Evolutionary conservation across 2,113 vertebrate genomes (phyloP), one percentile per base, ranked within the genome.

Genomic region (Varanus komodoensis): DNA sequence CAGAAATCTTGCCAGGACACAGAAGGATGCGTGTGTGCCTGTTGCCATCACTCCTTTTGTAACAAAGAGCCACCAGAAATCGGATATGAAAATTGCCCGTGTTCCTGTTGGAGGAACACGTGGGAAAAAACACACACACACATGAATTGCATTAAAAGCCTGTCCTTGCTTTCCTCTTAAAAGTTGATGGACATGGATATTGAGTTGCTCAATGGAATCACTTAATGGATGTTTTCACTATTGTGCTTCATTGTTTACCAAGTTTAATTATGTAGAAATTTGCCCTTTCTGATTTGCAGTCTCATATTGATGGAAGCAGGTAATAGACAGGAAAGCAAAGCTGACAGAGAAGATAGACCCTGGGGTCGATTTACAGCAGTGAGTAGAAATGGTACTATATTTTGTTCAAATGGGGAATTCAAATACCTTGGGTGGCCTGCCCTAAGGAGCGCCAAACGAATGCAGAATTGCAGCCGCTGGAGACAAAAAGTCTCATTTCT

Each of bases 231-330:
- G 83, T 89, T 83, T 0, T 0, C 44, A 67, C 75, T 23, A 2
- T 87, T 67, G 32, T 32, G 4, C 71, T 87, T 90, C 15, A 34
- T 73, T 83, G 52, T 92, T 82, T 91, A 80, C 92, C 93, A 69
- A 69, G 86, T 89, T 89, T 93, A 89, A 93, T 95, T 95, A 67
- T 74, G 78, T 80, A 86, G 91, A 95, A 95, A 91, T 90, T 88
- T 0, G 93, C 86, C 91, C 90, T 82, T 91, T 91, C 71, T 87
- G 67, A 54, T 77, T 73, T 86, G 92, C 93, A 93, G 67, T 64
- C 57, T 89, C 86, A 64, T 91, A 93, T 93, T 94, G 93, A 84
- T 67, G 54, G 86, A 94, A 92, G 91, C 84, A 94, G 89, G 79
- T 93, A 74, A 94, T 80, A 89, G 79, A 80, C 85, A 79, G 81